Base-by-base conservation (phyloP, 2,113 vertebrate species). In the Glaucomys volans region DNA sequence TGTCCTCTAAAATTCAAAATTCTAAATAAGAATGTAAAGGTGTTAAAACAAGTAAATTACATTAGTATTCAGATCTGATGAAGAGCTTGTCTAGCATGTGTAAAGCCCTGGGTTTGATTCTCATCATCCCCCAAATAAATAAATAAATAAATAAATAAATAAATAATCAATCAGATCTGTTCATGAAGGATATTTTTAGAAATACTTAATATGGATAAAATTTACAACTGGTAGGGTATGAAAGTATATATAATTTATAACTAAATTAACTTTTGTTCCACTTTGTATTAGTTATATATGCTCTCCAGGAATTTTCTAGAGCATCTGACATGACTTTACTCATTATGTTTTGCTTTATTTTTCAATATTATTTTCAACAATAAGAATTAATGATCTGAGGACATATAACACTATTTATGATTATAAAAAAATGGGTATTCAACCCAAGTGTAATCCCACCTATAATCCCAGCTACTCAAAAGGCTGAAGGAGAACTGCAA, bases 1-100 rank as follows among this genome's bases (percentile, higher is more conserved):
- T 74, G 18, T 44, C 95, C 62, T 88, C 37, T 81, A 77, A 54
- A 66, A 90, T n/a, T 84, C 8, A 80, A 91, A 94, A 92, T 54
- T 83, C 47, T 91, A 75, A 91, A 44, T 62, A 32, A 62, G 87
- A 95, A 35, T 64, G 67, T 18, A n/a, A 86, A 52, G 8, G 26
- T 62, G 16, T 69, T 96, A 32, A 81, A 92, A 35, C 30, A 93
- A 71, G 16, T 32, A 69, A 87, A 64, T 10, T 77, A 79, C 72
- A 42, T 35, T 75, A 91, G 75, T 69, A 77, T 54, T 80, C 40
- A 85, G n/a, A 66, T 35, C 12, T 16, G n/a, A 4, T 5, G 12
- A 20, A 59, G 40, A 0, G 35, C 77, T 47, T 82, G 20, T 35
- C 8, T 47, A 57, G 66, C 6, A 37, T 64, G 26, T 52, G 11